Evolutionary conservation across 2,113 vertebrate species (phyloP).

Genomic region (Pterocles burchelli): DNA sequence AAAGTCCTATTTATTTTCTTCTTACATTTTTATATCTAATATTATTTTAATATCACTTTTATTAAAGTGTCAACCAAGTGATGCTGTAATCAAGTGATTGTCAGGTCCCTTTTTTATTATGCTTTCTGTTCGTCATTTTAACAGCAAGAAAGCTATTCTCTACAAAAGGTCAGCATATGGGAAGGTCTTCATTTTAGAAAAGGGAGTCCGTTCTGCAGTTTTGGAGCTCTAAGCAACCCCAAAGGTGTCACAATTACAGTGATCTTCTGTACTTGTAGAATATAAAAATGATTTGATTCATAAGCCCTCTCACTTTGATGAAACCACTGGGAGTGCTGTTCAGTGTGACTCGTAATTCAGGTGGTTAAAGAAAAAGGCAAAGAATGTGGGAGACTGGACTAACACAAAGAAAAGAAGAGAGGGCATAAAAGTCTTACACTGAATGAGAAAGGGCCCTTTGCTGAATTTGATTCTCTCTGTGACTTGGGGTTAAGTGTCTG

Average conservation of each 20-base stretch:
- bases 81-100: conserved; percentile 22
- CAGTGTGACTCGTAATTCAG: background rate
- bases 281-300: conserved; percentile 25
- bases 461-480: background rate
- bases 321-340: background rate
- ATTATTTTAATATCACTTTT: conserved; percentile 56
- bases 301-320: background rate
- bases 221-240: background rate
- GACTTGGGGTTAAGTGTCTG: background rate
- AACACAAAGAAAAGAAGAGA: background rate
- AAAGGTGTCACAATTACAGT: background rate
- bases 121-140: conserved; percentile 57
- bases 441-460: background rate
- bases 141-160: conserved; percentile 28
- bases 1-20: conserved; percentile 64
- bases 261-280: background rate
- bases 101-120: conserved; percentile 23
- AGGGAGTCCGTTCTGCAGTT: background rate
- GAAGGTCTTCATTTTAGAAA: conserved; percentile 26
- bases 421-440: background rate
- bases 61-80: conserved; percentile 57
- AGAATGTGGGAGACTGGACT: background rate
- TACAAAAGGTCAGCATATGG: background rate
- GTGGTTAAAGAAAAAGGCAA: background rate
- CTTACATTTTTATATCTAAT: conserved; percentile 41